A percentile compares a stretch with the other conserved stretches of the same genome.
phyloP scores from a whole-genome alignment of 2,888 invertebrate species.

The Leptinotarsa haldemani region DNA sequence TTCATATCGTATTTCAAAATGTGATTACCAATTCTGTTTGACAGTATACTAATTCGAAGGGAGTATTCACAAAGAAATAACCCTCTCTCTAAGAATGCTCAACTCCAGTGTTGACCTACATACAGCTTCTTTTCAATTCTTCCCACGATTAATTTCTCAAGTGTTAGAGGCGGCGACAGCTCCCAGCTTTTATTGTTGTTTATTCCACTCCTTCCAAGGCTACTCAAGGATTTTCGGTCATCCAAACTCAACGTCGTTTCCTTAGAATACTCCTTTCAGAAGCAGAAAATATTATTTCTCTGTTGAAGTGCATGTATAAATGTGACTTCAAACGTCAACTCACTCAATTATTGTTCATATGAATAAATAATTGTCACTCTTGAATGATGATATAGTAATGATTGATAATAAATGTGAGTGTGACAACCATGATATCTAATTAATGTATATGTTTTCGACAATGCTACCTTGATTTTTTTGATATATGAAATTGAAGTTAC shows the following conservation, averaged over 20 bases:
- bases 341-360: no score
- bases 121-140: constrained; percentile 2
- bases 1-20: no score
- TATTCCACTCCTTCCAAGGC: background rate
- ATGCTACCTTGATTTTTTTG: no score
- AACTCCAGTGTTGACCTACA: constrained; percentile 13
- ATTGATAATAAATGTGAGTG: no score
- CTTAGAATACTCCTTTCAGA: background rate
- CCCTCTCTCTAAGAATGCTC: background rate
- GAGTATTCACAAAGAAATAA: constrained; percentile 1
- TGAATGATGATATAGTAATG: no score
- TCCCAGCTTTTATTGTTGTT: constrained; percentile 3
- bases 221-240: constrained; percentile 3
- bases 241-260: background rate
- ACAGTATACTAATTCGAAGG: background rate
- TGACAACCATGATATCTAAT: no score
- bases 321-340: no score
- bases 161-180: constrained; percentile 4
- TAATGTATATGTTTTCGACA: no score
- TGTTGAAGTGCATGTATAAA: background rate
- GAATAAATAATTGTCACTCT: no score
- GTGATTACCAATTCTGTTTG: background rate
- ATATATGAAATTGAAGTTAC: no score
- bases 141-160: constrained; percentile 7
- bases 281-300: background rate